Conservation (phyloP, 30 jellyfish, hydroid and myxozoan genomes). For the Pelagia noctiluca region DNA sequence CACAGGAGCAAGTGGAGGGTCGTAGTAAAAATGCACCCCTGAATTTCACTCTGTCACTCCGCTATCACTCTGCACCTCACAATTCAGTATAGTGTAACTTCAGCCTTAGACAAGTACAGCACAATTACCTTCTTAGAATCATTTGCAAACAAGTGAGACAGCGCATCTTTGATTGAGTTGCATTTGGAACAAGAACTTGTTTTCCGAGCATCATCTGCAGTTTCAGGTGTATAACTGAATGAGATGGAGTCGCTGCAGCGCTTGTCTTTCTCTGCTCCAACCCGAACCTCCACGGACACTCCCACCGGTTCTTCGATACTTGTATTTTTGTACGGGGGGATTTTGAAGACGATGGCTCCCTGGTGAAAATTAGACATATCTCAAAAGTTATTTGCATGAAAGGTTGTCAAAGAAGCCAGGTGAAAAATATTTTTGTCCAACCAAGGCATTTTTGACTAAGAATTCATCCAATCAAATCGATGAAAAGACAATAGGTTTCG, state of each 20-base stretch:
- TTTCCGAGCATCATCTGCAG: neutral
- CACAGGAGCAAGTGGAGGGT: too few species aligned
- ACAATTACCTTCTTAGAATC: constrained; percentile 13
- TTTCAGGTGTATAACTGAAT: constrained; percentile 69
- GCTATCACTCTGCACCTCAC: too few species aligned
- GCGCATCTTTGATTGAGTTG: constrained; percentile 66
- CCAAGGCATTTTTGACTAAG: too few species aligned
- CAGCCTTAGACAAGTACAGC: neutral
- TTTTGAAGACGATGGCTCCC: constrained; percentile 91
- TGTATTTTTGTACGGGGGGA: constrained; percentile 77
- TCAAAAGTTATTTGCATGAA: too few species aligned
- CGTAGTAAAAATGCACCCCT: too few species aligned
- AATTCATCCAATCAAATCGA: too few species aligned
- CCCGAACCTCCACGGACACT: constrained; percentile 91
- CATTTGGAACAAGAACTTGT: constrained; percentile 73
- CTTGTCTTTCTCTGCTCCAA: constrained; percentile 96
- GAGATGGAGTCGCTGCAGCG: constrained; percentile 90
- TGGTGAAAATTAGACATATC: too few species aligned
- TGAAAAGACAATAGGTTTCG: too few species aligned
- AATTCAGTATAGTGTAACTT: too few species aligned
- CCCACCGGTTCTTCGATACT: constrained; percentile 52
- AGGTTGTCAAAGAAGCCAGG: too few species aligned
- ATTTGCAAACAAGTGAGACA: constrained; percentile 64
- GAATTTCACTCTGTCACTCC: too few species aligned
- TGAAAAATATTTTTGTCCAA: too few species aligned